Base-by-base conservation (phyloP, 2,888 invertebrate species). In the Gymnocheta viridis region DNA sequence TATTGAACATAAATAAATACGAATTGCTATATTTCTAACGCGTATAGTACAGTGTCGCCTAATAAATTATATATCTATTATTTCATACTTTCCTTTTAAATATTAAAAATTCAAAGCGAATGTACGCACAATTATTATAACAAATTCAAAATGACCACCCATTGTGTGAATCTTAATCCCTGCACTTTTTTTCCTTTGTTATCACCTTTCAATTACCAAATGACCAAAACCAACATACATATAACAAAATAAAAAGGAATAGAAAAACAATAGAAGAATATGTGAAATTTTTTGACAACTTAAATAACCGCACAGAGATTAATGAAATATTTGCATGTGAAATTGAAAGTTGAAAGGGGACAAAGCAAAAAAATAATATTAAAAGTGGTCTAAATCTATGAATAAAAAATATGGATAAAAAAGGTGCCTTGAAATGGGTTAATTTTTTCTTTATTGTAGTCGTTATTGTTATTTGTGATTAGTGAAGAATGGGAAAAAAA, bases 141-240 rank as follows among this genome's bases (percentile, higher is more conserved):
- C 38, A 56, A 82, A 38, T 56, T 66, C 19, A 27, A 64, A 74
- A 41, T 49, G 82, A 56, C 82, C 82, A 79, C 82, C 82, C 82
- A 79, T 83, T 77, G 79, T 79, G 74, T 41, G 22, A 81, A 81
- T 67, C 62, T 54, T 74, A 81, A 81, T 81, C 67, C 54, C 60
- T 74, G 51, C 60, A 32, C 14, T 44, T 56, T 80, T 76, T 69
- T 79, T 6, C 51, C 62, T 24, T 47, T 70, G 62, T 62, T 24
- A 32, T 4, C 12, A 32, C 6, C 12, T 54, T 27, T 41, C 54
- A 58, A 81, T 54, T 29, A 58, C 32, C 41, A 74, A 74, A 81
- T 81, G 67, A 44, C 58, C 73, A 81, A 72, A 38, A 24, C 51
- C 32, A 67, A 73, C 44, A 51, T n/a, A 73, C 44, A 51, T n/a